Percentiles rank a stretch among this genome's conserved stretches.
phyloP scores from a whole-genome alignment of 2,888 invertebrate species.

The Nemotelus pantherinus region DNA sequence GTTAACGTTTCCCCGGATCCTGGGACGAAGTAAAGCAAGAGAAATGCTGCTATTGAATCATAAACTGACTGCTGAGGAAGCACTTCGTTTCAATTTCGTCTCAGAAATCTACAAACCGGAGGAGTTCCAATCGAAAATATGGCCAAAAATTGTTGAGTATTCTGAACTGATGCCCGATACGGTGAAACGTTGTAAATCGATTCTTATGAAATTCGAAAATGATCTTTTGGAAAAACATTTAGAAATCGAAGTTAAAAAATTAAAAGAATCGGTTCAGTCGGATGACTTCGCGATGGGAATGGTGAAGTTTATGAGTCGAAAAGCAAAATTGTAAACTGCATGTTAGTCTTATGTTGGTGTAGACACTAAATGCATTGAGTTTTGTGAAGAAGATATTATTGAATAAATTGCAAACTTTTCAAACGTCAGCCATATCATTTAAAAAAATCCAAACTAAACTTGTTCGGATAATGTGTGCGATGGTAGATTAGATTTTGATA shows the following conservation, averaged over 20 bases:
- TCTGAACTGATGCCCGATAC: constrained; percentile 69
- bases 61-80: constrained; percentile 83
- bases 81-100: constrained; percentile 79
- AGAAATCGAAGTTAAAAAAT: constrained; percentile 73
- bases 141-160: constrained; percentile 69
- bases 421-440: too few species aligned
- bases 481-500: too few species aligned
- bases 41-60: constrained; percentile 76
- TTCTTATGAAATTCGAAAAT: constrained; percentile 72
- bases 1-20: constrained; percentile 82
- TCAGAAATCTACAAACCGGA: constrained; percentile 78
- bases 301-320: constrained; percentile 53
- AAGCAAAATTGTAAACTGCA: constrained; percentile 57
- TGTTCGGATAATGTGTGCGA: too few species aligned
- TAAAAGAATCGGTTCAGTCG: constrained; percentile 72
- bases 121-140: constrained; percentile 70
- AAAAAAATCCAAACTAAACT: too few species aligned
- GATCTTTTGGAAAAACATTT: constrained; percentile 74
- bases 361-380: too few species aligned
- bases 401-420: too few species aligned
- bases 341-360: too few species aligned
- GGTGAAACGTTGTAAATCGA: constrained; percentile 74
- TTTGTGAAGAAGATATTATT: too few species aligned
- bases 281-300: constrained; percentile 73
- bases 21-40: constrained; percentile 81